Conservation (phyloP, 2,888 invertebrate species). For the Dyspetes luteomarginatus region DNA sequence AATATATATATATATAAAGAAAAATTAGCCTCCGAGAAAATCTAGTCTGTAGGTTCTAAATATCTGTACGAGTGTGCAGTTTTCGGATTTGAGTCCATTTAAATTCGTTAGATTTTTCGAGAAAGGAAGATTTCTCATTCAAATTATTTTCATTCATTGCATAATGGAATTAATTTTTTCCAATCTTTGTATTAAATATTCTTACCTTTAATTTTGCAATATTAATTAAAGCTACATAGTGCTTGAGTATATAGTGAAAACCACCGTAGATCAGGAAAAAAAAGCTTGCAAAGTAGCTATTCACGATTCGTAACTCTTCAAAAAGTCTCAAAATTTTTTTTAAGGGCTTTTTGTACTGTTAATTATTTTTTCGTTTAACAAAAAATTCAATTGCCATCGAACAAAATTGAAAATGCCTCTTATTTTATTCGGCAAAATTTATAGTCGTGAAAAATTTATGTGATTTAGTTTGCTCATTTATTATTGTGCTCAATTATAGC, state of each 20-base stretch:
- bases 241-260: no score
- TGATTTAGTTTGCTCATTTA: slow-evolving; percentile 77
- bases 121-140: neutral
- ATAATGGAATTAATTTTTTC: slow-evolving; percentile 2
- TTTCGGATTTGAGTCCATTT: slow-evolving; percentile 9
- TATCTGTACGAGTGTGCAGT: slow-evolving; percentile 18
- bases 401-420: neutral
- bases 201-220: neutral
- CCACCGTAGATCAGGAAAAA: no score
- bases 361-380: slow-evolving; percentile 4
- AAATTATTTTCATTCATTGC: neutral
- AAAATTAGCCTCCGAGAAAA: slow-evolving; percentile 52
- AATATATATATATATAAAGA: slow-evolving; percentile 21
- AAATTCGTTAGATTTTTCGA: slow-evolving; percentile 26
- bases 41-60: slow-evolving; percentile 71
- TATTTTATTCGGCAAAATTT: slow-evolving; percentile 12
- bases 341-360: neutral
- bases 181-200: neutral
- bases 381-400: no score
- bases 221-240: neutral
- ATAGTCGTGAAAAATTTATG: slow-evolving; percentile 65
- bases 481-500: slow-evolving; percentile 57
- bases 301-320: no score
- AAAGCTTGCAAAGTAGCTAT: no score
- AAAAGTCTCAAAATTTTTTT: no score